Evolutionary conservation across 2,113 vertebrate genomes (phyloP).

Genomic region (Cyanoderma ruficeps): DNA sequence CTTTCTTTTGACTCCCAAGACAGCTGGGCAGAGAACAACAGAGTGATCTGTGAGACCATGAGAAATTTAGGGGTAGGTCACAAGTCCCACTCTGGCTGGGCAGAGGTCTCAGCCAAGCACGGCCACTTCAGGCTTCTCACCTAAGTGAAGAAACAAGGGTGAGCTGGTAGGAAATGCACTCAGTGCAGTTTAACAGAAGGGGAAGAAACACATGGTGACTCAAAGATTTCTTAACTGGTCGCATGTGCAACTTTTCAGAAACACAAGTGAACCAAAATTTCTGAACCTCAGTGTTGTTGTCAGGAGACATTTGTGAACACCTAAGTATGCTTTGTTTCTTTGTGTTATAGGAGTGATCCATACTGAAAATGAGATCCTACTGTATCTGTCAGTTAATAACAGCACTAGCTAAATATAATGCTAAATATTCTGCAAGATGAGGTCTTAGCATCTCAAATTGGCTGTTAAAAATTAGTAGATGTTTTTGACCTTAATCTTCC

Average conservation of each 20-base stretch:
- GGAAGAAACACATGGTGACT: background rate
- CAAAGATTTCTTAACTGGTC: background rate
- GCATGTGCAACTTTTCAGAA: background rate
- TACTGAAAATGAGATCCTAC: background rate
- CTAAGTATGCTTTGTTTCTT: background rate
- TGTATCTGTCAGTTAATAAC: background rate
- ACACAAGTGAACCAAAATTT: background rate
- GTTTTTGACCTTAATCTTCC: background rate
- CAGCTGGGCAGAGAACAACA: background rate
- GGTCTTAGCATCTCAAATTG: background rate
- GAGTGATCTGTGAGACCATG: background rate
- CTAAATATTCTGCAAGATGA: background rate
- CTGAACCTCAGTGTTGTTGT: background rate
- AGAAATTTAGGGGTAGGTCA: background rate
- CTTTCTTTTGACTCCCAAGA: background rate
- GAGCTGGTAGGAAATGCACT: background rate
- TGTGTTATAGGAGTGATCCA: background rate
- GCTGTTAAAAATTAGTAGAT: conserved; percentile 4
- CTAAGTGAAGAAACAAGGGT: background rate
- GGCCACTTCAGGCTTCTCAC: background rate
- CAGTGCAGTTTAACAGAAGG: background rate
- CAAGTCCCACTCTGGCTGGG: background rate
- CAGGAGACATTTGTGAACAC: background rate
- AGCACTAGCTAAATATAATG: background rate
- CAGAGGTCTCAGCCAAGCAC: background rate